Base-by-base conservation (phyloP, 2,113 vertebrate species). In the Notarius quadriscutis region DNA sequence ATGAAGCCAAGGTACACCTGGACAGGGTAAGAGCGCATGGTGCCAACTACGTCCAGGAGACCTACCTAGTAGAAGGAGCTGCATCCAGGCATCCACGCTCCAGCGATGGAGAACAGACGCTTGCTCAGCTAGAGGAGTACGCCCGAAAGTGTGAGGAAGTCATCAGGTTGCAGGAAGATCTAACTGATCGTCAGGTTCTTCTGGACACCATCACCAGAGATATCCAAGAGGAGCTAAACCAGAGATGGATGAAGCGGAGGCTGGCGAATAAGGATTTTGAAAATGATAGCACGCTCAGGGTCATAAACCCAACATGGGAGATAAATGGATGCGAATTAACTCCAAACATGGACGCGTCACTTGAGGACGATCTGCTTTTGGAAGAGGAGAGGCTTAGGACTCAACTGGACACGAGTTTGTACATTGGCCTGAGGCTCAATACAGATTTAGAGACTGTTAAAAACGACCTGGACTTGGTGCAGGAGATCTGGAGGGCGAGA, bases 41-140 rank as follows among this genome's bases (percentile, higher is more conserved):
- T 4, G 96, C 95, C 20, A 99, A 99, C 93, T 99, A 99, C 57
- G 97, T 99, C 88, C 98, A 99, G 95, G 97, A 99, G 94, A 98
- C 97, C 0, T 99, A 99, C 93, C 87, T 99, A 94, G 94, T 96
- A 84, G 97, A 96, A 0, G 79, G 79, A 48, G 18, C 57, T 34
- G 10, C 57, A 25, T 25, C 57, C 79, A 25, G 11, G 79, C 18
- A 30, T 65, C 22, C 11, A 5, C 4, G 20, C 81, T 22, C 34
- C 48, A 27, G 41, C 25, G 15, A 63, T 50, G 72, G 81, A 27
- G 41, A 88, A 1, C 90, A 93, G 85, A 89, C 85, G 14, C 89
- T 93, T 1, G 88, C 87, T 5, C 94, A 93, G 87, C 92, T 95
- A 86, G 95, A 96, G 85, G 95, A 95, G 89, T 95, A 95, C 34